Conservation (phyloP, 2,797 vertebrate species). For the Brachyrhaphis roseni region DNA sequence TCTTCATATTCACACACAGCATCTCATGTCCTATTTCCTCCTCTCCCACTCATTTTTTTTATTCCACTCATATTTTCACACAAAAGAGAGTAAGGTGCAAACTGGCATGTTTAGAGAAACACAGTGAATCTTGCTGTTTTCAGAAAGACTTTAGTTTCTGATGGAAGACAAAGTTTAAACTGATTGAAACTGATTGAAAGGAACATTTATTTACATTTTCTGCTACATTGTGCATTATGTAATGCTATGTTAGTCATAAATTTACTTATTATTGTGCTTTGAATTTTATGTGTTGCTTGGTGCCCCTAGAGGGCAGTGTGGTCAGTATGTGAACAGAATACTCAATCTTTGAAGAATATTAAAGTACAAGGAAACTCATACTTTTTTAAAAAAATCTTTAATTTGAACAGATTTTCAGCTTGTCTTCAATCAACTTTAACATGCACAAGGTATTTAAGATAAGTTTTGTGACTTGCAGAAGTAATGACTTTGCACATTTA, state of each 20-base stretch:
- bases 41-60: conserved; percentile 63
- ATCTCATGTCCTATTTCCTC: conserved; percentile 53
- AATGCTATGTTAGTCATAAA: background rate
- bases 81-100: conserved; percentile 33
- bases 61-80: conserved; percentile 46
- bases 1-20: conserved; percentile 44
- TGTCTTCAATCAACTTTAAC: background rate
- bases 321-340: background rate
- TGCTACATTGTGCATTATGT: conserved; percentile 1
- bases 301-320: conserved; percentile 22
- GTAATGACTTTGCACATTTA: background rate
- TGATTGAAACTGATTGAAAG: background rate
- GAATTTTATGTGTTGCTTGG: background rate
- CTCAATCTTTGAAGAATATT: background rate
- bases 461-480: background rate
- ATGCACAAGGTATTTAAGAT: background rate
- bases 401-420: background rate
- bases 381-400: background rate
- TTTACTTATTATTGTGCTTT: background rate
- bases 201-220: background rate
- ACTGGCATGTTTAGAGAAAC: conserved; percentile 13
- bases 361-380: background rate
- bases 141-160: conserved; percentile 5
- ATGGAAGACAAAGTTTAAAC: background rate
- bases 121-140: conserved; percentile 19